These are phyloP conservation scores for Colletes collaris DNA, from an alignment of 2,888 invertebrate genomes.

Conservation along the genomic window DNA sequence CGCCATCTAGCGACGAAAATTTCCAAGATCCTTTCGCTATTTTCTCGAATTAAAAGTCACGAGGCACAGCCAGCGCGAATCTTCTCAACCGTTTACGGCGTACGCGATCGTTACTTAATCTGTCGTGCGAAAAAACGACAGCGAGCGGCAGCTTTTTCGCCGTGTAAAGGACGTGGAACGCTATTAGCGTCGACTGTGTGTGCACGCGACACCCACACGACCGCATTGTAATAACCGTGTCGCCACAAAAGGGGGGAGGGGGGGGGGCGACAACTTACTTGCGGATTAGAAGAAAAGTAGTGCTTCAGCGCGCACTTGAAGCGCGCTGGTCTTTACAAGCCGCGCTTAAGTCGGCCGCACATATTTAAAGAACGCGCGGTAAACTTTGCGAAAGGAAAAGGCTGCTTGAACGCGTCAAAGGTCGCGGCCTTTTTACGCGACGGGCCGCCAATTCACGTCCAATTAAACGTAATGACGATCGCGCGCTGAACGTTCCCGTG, in stretches of 20 bases:
- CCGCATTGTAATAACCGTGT: slow-evolving; percentile 38
- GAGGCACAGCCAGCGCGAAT: too few relatives aligned
- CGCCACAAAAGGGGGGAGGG: slow-evolving; percentile 29
- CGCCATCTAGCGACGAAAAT: too few relatives aligned
- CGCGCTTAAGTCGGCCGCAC: slow-evolving; percentile 33
- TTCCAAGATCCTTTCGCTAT: too few relatives aligned
- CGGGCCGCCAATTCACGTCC: slow-evolving; percentile 24
- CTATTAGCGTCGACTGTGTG: neutral
- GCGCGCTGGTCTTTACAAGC: slow-evolving; percentile 38
- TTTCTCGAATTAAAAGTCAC: too few relatives aligned
- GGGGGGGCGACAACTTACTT: slow-evolving; percentile 44
- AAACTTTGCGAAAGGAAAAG: slow-evolving; percentile 32
- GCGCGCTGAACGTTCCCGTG: neutral
- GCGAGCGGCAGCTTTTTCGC: too few relatives aligned
- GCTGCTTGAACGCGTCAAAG: slow-evolving; percentile 40
- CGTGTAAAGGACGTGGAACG: neutral
- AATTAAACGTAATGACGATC: slow-evolving; percentile 50
- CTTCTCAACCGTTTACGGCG: too few relatives aligned
- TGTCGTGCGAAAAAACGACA: too few relatives aligned
- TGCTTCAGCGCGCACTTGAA: slow-evolving; percentile 46
- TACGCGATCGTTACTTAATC: too few relatives aligned
- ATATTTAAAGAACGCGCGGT: slow-evolving; percentile 48
- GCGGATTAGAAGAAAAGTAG: slow-evolving; percentile 58
- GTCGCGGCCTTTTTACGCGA: slow-evolving; percentile 12
- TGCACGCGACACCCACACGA: neutral